phyloP scores from a whole-genome alignment of 2,888 invertebrate genomes.

The Saturnia japonica region DNA sequence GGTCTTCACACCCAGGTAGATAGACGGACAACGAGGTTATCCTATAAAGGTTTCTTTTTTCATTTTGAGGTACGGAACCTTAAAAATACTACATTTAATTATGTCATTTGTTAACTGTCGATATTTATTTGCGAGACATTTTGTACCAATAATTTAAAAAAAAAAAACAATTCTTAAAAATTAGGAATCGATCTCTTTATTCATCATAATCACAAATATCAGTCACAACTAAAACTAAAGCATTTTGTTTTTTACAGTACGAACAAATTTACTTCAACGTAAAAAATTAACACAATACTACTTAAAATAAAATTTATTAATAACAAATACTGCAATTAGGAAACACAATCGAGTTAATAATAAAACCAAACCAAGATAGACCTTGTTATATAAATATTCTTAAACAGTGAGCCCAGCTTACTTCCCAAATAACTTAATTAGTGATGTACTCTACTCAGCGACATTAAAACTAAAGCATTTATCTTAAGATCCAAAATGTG shows the following conservation, averaged over 20 bases:
- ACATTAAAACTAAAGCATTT: neutral
- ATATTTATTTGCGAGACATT: too few species aligned
- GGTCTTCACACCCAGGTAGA: too few species aligned
- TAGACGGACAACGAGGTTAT: too few species aligned
- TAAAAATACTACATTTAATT: too few species aligned
- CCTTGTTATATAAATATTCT: neutral
- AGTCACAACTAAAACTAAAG: neutral
- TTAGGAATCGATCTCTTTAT: neutral
- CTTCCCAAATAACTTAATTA: neutral
- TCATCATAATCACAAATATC: neutral
- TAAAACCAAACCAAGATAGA: neutral
- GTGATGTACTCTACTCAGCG: neutral
- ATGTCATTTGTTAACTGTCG: too few species aligned
- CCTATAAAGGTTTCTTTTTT: too few species aligned
- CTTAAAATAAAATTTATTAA: neutral
- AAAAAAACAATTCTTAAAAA: neutral
- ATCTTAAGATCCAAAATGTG: neutral
- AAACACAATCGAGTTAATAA: neutral
- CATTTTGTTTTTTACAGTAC: neutral
- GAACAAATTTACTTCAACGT: neutral
- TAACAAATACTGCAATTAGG: conserved; percentile 3
- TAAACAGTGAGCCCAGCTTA: neutral
- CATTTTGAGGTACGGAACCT: too few species aligned
- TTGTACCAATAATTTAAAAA: too few species aligned
- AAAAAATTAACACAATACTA: neutral